These are phyloP conservation scores for Lithosia quadra DNA, from an alignment of 2,888 invertebrate genomes.

Conservation along the genomic window DNA sequence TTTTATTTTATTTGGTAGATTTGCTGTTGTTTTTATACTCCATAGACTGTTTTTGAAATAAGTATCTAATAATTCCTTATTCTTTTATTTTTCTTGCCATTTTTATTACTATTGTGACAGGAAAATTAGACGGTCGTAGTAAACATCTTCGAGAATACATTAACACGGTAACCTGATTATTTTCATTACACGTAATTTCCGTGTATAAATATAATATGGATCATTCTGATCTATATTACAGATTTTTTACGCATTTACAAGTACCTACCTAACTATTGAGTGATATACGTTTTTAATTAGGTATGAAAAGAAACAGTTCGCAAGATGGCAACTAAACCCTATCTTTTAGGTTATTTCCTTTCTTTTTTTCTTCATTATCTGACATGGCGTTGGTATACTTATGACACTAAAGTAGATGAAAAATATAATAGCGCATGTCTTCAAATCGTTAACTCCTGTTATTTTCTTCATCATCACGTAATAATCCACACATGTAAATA, in stretches of 20 bases:
- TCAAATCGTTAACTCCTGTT: not conserved
- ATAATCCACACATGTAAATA: conserved; percentile 10
- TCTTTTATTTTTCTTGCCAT: not conserved
- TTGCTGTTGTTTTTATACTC: not conserved
- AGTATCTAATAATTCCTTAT: not conserved
- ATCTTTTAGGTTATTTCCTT: too few relatives aligned
- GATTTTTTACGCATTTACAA: not conserved
- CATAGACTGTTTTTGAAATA: too few relatives aligned
- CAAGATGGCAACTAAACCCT: too few relatives aligned
- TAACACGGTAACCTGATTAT: not conserved
- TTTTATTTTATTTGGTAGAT: not conserved
- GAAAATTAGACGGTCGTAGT: not conserved
- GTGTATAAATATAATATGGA: not conserved
- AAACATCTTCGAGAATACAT: not conserved
- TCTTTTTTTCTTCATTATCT: too few relatives aligned
- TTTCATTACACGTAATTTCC: not conserved
- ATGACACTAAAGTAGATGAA: too few relatives aligned
- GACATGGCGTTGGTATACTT: too few relatives aligned
- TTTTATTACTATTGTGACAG: not conserved
- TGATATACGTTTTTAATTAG: too few relatives aligned
- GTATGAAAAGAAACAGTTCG: too few relatives aligned
- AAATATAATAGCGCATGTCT: not conserved
- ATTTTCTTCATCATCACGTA: conserved; percentile 9
- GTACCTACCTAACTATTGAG: too few relatives aligned
- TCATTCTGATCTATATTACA: too few relatives aligned